Percentiles rank a stretch among this genome's conserved stretches.
Conservation (phyloP, 2,888 invertebrate species). For the Lacanobia oleracea region DNA sequence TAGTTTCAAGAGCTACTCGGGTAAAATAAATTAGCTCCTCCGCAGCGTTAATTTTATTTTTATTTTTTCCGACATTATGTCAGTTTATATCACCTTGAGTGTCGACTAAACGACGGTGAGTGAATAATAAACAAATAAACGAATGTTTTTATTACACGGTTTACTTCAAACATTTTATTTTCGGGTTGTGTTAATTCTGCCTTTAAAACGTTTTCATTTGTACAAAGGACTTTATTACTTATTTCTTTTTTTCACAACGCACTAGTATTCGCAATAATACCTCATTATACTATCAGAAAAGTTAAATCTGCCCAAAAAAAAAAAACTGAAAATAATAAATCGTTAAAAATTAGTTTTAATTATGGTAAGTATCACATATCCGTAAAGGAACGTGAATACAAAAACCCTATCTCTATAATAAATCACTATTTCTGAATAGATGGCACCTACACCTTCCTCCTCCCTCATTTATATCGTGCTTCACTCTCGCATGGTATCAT, state of each 20-base stretch:
- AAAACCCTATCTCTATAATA: background rate
- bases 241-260: background rate
- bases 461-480: constrained; percentile 14
- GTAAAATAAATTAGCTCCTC: background rate
- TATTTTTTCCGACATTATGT: constrained; percentile 6
- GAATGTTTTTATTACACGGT: background rate
- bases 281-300: no score
- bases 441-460: background rate
- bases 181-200: constrained; percentile 11
- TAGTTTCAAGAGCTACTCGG: background rate
- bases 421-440: constrained; percentile 24
- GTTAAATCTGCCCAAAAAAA: no score
- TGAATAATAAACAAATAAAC: constrained; percentile 19
- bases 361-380: background rate
- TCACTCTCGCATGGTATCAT: constrained; percentile 15
- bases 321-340: background rate
- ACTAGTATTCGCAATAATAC: no score
- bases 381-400: background rate
- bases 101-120: constrained; percentile 3
- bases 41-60: background rate
- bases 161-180: constrained; percentile 4
- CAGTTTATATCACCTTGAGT: constrained; percentile 7
- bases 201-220: constrained; percentile 13
- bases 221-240: background rate
- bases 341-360: background rate